Evolutionary conservation across 1,140 invertebrate genomes (phyloP).

Genomic region (Macrocentrus cingulum): DNA sequence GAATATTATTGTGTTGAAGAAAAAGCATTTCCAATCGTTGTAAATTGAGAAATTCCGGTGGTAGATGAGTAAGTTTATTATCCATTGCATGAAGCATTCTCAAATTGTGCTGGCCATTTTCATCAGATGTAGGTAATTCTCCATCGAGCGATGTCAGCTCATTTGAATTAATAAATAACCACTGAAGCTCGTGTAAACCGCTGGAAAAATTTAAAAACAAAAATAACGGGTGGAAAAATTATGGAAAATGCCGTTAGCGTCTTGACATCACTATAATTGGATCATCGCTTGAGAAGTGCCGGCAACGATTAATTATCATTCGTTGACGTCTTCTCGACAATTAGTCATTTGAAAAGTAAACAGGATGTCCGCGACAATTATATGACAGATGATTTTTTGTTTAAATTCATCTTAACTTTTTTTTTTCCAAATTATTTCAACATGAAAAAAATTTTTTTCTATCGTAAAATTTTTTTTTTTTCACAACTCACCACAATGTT

Average conservation of each 20-base stretch:
- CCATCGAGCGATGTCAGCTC: slow-evolving; percentile 71
- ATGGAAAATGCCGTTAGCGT: no score
- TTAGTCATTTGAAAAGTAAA: slow-evolving; percentile 19
- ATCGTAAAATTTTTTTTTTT: no score
- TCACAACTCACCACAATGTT: slow-evolving; percentile 62
- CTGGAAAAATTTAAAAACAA: slow-evolving; percentile 39
- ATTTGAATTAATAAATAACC: slow-evolving; percentile 77
- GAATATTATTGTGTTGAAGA: slow-evolving; percentile 71
- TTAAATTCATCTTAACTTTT: slow-evolving; percentile 2
- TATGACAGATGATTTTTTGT: no score
- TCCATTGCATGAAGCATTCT: slow-evolving; percentile 70
- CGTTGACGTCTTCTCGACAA: slow-evolving; percentile 11
- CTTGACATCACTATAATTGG: no score
- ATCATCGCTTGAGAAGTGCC: slow-evolving; percentile 2
- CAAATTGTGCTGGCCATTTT: slow-evolving; percentile 58
- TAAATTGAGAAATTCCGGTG: slow-evolving; percentile 68
- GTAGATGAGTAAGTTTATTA: slow-evolving; percentile 70
- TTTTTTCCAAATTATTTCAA: no score
- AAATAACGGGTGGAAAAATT: neutral
- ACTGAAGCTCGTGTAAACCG: slow-evolving; percentile 70
- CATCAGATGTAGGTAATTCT: slow-evolving; percentile 67
- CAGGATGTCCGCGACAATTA: slow-evolving; percentile 25
- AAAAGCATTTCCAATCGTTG: slow-evolving; percentile 69
- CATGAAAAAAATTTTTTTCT: no score
- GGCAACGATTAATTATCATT: no score